phyloP scores from a whole-genome alignment of 2,797 vertebrate genomes.

The Gymnoscopelus braueri region DNA sequence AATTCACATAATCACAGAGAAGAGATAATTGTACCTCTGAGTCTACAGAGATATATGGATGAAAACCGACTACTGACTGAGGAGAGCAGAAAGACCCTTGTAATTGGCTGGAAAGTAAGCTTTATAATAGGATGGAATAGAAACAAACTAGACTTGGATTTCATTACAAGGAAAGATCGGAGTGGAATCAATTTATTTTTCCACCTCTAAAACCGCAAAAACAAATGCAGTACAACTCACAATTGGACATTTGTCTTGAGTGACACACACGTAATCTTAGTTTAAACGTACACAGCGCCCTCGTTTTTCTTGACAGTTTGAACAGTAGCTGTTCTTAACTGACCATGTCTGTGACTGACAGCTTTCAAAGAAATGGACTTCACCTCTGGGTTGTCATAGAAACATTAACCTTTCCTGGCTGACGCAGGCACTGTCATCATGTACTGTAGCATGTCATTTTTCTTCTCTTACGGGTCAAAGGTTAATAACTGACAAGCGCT shows the following conservation, averaged over 20 bases:
- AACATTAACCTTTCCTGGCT: conserved; percentile 31
- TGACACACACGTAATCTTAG: background rate
- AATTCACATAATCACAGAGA: background rate
- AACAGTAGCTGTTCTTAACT: conserved; percentile 23
- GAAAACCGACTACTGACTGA: background rate
- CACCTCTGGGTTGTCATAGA: conserved; percentile 22
- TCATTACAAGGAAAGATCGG: background rate
- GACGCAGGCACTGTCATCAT: background rate
- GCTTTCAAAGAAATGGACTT: conserved; percentile 25
- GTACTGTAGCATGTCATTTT: background rate
- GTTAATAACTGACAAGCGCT: conserved; percentile 14
- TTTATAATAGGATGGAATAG: background rate
- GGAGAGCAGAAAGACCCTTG: background rate
- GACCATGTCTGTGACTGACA: conserved; percentile 22
- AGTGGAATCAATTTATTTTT: background rate
- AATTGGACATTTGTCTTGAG: background rate
- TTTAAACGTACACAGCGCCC: background rate
- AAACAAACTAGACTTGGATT: background rate
- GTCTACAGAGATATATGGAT: background rate
- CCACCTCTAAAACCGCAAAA: background rate
- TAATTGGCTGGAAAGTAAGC: background rate
- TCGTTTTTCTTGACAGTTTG: background rate
- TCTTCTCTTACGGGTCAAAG: conserved; percentile 25
- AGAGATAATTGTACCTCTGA: conserved; percentile 7
- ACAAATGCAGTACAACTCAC: background rate